Percentiles rank a stretch among this genome's conserved stretches.
These are phyloP conservation scores for Stigmatopora nigra DNA, from an alignment of 2,113 vertebrate species.

Conservation along the genomic window DNA sequence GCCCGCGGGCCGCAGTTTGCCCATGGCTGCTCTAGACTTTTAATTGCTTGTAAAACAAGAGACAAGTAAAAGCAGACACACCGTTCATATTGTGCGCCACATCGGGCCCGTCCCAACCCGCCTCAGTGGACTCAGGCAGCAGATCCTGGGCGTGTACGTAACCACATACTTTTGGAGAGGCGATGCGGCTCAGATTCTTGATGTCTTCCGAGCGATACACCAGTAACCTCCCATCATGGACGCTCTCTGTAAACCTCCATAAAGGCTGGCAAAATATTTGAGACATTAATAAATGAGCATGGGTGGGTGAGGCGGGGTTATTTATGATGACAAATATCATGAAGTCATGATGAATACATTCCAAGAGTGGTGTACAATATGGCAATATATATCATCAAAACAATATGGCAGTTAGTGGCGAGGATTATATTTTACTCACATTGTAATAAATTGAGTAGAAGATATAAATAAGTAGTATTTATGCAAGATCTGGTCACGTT, in stretches of 20 bases:
- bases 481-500: too few relatives aligned
- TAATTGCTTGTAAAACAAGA: not conserved
- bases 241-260: constrained; percentile 84
- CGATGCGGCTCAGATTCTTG: constrained; percentile 83
- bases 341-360: too few relatives aligned
- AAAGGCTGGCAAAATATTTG: constrained; percentile 68
- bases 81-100: not conserved
- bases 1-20: too few relatives aligned
- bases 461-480: too few relatives aligned
- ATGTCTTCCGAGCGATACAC: constrained; percentile 94
- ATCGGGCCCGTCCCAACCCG: constrained; percentile 16
- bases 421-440: too few relatives aligned
- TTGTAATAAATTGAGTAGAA: too few relatives aligned
- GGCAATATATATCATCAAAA: too few relatives aligned
- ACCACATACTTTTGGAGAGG: constrained; percentile 88
- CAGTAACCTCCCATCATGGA: constrained; percentile 76
- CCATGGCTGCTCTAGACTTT: constrained; percentile 4
- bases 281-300: not conserved
- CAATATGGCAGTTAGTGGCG: too few relatives aligned
- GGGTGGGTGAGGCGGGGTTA: too few relatives aligned
- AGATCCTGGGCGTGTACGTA: constrained; percentile 75
- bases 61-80: constrained; percentile 9
- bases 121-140: constrained; percentile 63
- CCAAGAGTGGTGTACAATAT: too few relatives aligned
- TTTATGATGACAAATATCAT: too few relatives aligned